Percentiles rank a stretch among this genome's conserved stretches.
Evolutionary conservation across 2,797 vertebrate genomes (phyloP).

Genomic region (Stomatorhinus walkeri): DNA sequence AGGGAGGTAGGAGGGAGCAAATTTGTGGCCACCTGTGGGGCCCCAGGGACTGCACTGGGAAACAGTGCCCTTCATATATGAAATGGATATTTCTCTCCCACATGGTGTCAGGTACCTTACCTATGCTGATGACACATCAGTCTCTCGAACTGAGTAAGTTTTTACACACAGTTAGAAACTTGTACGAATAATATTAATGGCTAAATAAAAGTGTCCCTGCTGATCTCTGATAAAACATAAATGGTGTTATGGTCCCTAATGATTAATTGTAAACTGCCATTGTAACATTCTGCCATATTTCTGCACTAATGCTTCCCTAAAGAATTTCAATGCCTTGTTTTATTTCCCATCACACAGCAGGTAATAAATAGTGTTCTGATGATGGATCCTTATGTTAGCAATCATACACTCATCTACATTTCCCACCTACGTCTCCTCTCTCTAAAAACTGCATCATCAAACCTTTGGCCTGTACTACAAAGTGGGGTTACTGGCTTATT

Average conservation of each 20-base stretch:
- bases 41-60: neutral
- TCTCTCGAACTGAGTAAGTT: neutral
- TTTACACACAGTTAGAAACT: neutral
- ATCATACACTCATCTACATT: neutral
- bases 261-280: neutral
- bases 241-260: neutral
- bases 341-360: neutral
- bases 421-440: neutral
- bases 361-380: neutral
- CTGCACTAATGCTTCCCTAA: neutral
- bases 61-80: neutral
- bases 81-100: neutral
- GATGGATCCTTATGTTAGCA: neutral
- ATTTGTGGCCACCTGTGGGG: neutral
- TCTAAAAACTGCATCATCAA: neutral
- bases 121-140: neutral
- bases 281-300: neutral
- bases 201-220: neutral
- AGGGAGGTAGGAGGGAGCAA: neutral
- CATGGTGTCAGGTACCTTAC: neutral
- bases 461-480: neutral
- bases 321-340: neutral
- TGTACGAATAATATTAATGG: neutral
- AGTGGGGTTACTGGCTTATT: no score
- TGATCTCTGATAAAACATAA: neutral